Evolutionary conservation across 2,113 vertebrate genomes (phyloP).

Genomic region (Nanorana parkeri): DNA sequence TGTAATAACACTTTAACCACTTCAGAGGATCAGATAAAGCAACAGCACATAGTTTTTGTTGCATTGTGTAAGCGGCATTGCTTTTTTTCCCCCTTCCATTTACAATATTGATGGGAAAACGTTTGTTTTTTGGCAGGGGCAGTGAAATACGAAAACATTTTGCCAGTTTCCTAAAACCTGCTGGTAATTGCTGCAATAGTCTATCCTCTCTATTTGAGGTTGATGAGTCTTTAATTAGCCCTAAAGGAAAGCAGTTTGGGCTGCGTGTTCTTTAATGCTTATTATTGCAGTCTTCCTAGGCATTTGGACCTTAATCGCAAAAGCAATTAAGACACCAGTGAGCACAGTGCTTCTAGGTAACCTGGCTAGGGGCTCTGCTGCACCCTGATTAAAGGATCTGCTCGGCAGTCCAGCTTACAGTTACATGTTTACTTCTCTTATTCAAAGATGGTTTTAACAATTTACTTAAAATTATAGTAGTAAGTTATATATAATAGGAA

Average conservation of each 20-base stretch:
- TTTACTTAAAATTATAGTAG: too few relatives aligned
- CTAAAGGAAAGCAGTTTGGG: conserved; percentile 28
- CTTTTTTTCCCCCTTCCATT: not conserved
- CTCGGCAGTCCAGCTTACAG: not conserved
- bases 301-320: conserved; percentile 25
- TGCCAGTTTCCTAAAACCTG: conserved; percentile 10
- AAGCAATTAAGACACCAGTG: conserved; percentile 33
- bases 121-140: conserved; percentile 31
- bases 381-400: not conserved
- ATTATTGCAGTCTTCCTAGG: conserved; percentile 4
- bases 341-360: conserved; percentile 2
- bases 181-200: conserved; percentile 33
- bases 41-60: not conserved
- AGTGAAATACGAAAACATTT: conserved; percentile 12
- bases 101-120: conserved; percentile 8
- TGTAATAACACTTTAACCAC: conserved; percentile 6
- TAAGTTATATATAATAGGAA: too few relatives aligned
- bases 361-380: conserved; percentile 3
- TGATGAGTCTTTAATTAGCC: conserved; percentile 53
- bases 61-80: not conserved
- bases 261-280: conserved; percentile 15
- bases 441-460: too few relatives aligned
- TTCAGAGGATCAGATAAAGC: not conserved
- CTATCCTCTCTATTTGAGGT: conserved; percentile 23
- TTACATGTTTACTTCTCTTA: too few relatives aligned